Evolutionary conservation across 2,888 invertebrate species (phyloP).

Genomic region (Drosophila yooni): DNA sequence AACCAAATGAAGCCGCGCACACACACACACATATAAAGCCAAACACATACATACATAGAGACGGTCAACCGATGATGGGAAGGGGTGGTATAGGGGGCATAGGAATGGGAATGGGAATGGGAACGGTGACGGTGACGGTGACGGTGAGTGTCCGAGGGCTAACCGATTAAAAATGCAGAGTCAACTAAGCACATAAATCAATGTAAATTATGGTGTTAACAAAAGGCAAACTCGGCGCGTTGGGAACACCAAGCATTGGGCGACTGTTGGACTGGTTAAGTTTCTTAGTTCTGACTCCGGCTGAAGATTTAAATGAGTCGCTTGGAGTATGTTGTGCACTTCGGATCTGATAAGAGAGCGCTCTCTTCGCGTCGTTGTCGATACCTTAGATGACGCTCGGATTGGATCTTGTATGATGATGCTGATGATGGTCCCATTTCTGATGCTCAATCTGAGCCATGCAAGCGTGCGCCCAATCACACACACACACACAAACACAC

Average conservation of each 20-base stretch:
- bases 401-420: conserved; percentile 18
- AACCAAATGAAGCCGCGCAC: conserved; percentile 77
- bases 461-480: conserved; percentile 66
- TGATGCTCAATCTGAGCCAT: conserved; percentile 40
- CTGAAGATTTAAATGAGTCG: conserved; percentile 73
- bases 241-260: conserved; percentile 46
- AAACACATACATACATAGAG: conserved; percentile 17
- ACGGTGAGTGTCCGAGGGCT: conserved; percentile 42
- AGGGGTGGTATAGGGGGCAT: neutral
- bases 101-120: conserved; percentile 16
- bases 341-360: conserved; percentile 66
- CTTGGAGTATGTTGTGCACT: conserved; percentile 55
- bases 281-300: conserved; percentile 18
- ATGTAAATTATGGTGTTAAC: conserved; percentile 84
- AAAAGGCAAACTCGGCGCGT: conserved; percentile 79
- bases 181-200: conserved; percentile 82
- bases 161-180: conserved; percentile 82
- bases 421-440: conserved; percentile 36
- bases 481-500: conserved; percentile 24
- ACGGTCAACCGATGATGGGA: neutral
- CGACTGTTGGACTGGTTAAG: conserved; percentile 28
- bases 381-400: conserved; percentile 52
- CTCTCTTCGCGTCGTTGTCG: conserved; percentile 32
- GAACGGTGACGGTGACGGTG: conserved; percentile 14
- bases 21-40: conserved; percentile 22